Base-by-base conservation (phyloP, 2,113 vertebrate species). In the Rhombomys opimus region DNA sequence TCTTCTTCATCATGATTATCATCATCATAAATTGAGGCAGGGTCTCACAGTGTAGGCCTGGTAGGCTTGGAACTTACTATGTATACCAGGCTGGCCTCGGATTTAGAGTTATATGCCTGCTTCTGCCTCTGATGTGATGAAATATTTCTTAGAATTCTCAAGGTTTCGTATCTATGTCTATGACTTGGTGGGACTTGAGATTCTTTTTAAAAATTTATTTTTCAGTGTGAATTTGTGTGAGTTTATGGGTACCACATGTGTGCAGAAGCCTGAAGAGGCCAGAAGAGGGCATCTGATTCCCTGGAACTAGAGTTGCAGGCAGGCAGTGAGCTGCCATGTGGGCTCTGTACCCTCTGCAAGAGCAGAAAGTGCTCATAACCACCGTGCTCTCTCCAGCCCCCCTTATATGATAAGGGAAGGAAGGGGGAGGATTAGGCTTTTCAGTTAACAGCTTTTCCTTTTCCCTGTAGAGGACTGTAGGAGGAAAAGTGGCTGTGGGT, bases 381-480 rank as follows among this genome's bases (percentile, higher is more conserved):
- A 17, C 59, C 2, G 59, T 17, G 81, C 59, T 27, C 59, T 41
- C 6, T 61, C n/a, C 14, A 63, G n/a, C n/a, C 59, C 23, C 63
- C n/a, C 23, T 84, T 73, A 57, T 85, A 38, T 41, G 30, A 65
- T 17, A 46, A 17, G 81, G 81, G n/a, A 38, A 22, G 76, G 41
- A 32, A 15, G 41, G 76, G 75, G 91, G 41, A 84, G 52, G 46
- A 68, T 54, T 54, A 77, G 32, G 57, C 17, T 0, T 41, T 27
- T 3, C 4, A 78, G 67, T 94, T 70, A 84, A 52, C 61, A 14
- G 65, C 50, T 94, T 86, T 6, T 91, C 15, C 81, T 96, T 97
- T 77, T 72, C 61, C 97, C 90, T 89, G 50, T 98, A 98, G 99
- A 99, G 87, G 98, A 98, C 14, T 93, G 91, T 88, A 96, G 99